Base-by-base conservation (phyloP, 2,888 invertebrate genomes). In the Parascotia fuliginaria region DNA sequence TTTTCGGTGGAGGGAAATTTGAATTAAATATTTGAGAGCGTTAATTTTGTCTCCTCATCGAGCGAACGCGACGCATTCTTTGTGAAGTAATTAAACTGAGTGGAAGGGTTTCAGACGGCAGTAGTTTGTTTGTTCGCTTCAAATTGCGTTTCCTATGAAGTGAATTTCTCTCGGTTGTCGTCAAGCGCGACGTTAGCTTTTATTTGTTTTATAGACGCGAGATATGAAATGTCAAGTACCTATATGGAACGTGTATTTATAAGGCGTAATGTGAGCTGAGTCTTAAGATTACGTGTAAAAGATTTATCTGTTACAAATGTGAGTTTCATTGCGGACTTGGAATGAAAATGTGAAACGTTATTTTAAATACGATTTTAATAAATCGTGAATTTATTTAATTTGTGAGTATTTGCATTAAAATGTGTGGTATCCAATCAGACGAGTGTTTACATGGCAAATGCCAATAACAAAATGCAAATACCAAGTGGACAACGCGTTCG, bases 11-110 rank as follows among this genome's bases (percentile, higher is more conserved):
- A 77, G 77, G 83, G 81, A 91, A 90, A 92, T 92, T 92, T 89
- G 91, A 91, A 92, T 92, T 91, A 92, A 92, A 92, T 91, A 92
- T 91, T 91, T 90, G 90, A 88, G 91, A 85, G 85, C 88, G 91
- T 91, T 91, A 90, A 91, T 90, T 91, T 91, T 89, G 91, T 92
- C 91, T 91, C 88, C 92, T 91, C 91, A 89, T 90, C 87, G 90
- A 81, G 90, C 81, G 86, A 87, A 81, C 80, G 85, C 91, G 89
- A 89, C 91, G 91, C 92, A 91, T 92, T 92, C 92, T 92, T 92
- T 89, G 91, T 86, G 84, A 91, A 92, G 91, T 91, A 92, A 92
- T 92, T 92, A 92, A 92, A 90, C 89, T 83, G 89, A 91, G 90
- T 89, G 85, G 89, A 92, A 91, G 91, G 92, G 92, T 90, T 87